These are phyloP conservation scores for Bufotes viridis DNA, from an alignment of 2,797 vertebrate genomes.

Conservation along the genomic window DNA sequence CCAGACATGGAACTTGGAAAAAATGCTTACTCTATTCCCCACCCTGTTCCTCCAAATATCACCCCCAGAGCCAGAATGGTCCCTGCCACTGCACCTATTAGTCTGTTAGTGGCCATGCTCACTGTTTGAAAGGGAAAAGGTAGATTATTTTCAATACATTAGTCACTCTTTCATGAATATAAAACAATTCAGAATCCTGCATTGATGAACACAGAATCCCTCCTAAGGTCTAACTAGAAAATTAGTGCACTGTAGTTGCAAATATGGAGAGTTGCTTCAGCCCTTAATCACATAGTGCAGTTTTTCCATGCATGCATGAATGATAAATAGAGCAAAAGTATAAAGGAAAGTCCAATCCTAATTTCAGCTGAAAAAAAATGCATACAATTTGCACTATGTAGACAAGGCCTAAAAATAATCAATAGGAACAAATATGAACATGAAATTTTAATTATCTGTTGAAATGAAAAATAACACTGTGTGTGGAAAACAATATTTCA, in stretches of 20 bases:
- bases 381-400: background rate
- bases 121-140: conserved; percentile 94
- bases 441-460: background rate
- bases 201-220: conserved; percentile 3
- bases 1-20: conserved; percentile 80
- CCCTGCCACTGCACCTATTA: conserved; percentile 99
- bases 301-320: background rate
- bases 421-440: background rate
- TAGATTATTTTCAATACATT: conserved; percentile 74
- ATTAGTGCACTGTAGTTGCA: background rate
- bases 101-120: conserved; percentile 98
- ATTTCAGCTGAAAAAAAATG: background rate
- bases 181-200: background rate
- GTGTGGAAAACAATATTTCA: background rate
- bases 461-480: background rate
- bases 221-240: background rate
- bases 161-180: conserved; percentile 42
- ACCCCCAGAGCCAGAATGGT: conserved; percentile 99
- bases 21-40: conserved; percentile 99
- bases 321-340: background rate
- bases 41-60: conserved; percentile 99
- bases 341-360: background rate
- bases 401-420: background rate
- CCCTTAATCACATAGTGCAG: background rate
- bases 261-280: background rate